Evolutionary conservation across 1,140 invertebrate genomes (phyloP).

Genomic region (Bombus confusus): DNA sequence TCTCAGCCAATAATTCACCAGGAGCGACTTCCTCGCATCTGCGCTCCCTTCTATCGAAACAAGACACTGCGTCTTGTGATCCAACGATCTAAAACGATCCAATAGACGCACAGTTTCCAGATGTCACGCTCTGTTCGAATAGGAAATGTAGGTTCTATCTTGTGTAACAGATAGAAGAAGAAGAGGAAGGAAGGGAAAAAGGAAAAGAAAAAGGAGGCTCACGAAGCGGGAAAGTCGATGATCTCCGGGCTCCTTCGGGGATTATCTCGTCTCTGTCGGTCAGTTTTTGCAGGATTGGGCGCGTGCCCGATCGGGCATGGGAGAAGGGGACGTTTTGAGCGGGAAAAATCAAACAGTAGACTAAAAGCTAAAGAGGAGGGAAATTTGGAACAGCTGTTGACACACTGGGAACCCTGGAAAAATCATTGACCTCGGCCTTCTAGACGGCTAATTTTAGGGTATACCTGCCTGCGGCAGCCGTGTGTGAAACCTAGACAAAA

Average conservation of each 20-base stretch:
- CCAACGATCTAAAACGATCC: conserved; percentile 35
- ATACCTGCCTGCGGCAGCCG: conserved; percentile 31
- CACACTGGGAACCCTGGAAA: conserved; percentile 39
- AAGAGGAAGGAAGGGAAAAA: neutral
- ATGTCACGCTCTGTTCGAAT: conserved; percentile 68
- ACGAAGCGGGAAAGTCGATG: conserved; percentile 12
- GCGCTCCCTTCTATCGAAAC: conserved; percentile 52
- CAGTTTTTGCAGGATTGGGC: conserved; percentile 40
- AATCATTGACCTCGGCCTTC: conserved; percentile 16
- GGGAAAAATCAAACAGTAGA: conserved; percentile 44
- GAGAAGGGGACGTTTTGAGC: neutral
- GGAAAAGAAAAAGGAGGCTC: conserved; percentile 10
- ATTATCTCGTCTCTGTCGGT: conserved; percentile 35
- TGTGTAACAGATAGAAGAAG: neutral
- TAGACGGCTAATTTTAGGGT: conserved; percentile 35
- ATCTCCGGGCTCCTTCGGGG: neutral
- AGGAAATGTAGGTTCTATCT: conserved; percentile 47
- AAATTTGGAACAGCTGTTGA: conserved; percentile 68
- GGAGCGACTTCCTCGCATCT: conserved; percentile 69
- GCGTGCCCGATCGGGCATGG: neutral
- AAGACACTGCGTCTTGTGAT: conserved; percentile 19
- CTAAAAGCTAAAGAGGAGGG: conserved; percentile 1
- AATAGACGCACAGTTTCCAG: conserved; percentile 60
- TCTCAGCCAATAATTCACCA: conserved; percentile 67
- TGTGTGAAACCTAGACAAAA: conserved; percentile 49